Base-by-base conservation (phyloP, 2,888 invertebrate genomes). In the Xanthia togata region DNA sequence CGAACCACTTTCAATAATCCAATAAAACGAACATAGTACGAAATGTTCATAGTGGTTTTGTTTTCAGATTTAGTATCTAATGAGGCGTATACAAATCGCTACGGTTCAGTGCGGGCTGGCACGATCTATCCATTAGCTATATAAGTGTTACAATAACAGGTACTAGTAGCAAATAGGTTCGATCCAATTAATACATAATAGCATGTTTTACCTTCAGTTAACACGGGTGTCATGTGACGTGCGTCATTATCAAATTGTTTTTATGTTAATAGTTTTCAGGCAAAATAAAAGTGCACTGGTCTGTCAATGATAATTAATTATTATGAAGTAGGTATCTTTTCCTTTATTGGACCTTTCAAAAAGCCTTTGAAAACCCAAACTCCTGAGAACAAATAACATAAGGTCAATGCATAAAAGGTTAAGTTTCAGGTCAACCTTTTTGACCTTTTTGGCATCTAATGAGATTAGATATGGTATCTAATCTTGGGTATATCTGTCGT, bases 11-110 rank as follows among this genome's bases (percentile, higher is more conserved):
- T 64, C 68, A 73, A 83, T 76, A 83, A 83, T 77, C 83, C 68
- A 83, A 73, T 81, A 78, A 78, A 81, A 72, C 57, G 64, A 72
- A 72, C 64, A 59, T 53, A 47, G 62, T 81, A 70, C 62, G 74
- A 73, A 81, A 77, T 69, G 68, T 70, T 79, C 71, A 23, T n/a
- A 79, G 57, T 69, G 75, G 75, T 79, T 83, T 78, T 70, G 83
- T 83, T 85, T 83, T 75, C 79, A 82, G 81, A 73, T 85, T 77
- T 78, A 50, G 78, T 78, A 78, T 78, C 67, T 80, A 80, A 84
- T 83, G 87, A 82, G 85, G 87, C 80, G 83, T 73, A 75, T 44
- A 80, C 70, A 76, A 85, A 85, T 82, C 64, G 81, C 79, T 83
- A 79, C 80, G 77, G 83, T 81, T 87, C 83, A 86, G 69, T 87